Conservation (phyloP, 2,113 vertebrate genomes). For the Erythrocebus patas region DNA sequence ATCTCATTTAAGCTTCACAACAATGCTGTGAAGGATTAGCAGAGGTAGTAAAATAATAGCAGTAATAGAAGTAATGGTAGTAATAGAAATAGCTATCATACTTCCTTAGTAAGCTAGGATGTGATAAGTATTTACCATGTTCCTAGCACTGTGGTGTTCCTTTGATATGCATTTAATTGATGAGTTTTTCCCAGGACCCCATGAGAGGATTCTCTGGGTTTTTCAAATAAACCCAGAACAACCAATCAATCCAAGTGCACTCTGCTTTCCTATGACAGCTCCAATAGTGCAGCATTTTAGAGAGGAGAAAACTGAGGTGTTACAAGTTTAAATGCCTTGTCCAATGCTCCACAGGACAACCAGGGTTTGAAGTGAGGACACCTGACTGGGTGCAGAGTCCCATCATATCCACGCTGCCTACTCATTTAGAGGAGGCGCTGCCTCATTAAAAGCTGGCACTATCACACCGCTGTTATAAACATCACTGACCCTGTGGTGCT, state of each 20-base stretch:
- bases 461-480: fast-evolving
- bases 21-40: not conserved
- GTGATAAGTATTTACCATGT: not conserved
- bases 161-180: not conserved
- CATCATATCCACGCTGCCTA: not conserved
- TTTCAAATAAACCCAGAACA: not conserved
- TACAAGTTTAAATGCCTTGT: not conserved
- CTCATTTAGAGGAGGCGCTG: not conserved
- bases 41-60: fast-evolving
- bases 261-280: not conserved
- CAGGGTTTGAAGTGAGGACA: not conserved
- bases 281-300: not conserved
- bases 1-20: not conserved
- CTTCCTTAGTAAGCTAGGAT: not conserved
- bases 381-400: not conserved
- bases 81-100: not conserved
- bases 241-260: not conserved
- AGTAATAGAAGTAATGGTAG: not conserved
- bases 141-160: not conserved
- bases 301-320: not conserved
- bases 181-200: not conserved
- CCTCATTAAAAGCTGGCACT: too few species aligned
- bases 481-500: fast-evolving
- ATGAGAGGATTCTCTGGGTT: not conserved
- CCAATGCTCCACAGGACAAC: not conserved